These are phyloP conservation scores for Tangara arthus DNA, from an alignment of 2,797 vertebrate species.

Conservation along the genomic window DNA sequence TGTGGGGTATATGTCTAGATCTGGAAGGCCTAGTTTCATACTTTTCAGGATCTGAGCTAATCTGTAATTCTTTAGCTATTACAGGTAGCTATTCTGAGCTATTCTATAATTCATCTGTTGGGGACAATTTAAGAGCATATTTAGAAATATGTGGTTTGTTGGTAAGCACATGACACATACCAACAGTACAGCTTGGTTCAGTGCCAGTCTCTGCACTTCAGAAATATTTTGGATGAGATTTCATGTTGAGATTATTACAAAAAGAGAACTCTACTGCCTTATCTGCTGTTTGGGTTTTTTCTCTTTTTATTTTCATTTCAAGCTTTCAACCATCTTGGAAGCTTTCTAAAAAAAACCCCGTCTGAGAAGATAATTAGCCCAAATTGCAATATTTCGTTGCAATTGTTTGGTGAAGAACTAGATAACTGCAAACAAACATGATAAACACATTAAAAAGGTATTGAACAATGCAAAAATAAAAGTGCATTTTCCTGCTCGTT, in stretches of 20 bases:
- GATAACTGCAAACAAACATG: conserved; percentile 76
- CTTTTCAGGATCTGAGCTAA: neutral
- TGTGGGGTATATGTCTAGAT: neutral
- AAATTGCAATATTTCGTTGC: conserved; percentile 75
- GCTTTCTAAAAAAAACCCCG: conserved; percentile 78
- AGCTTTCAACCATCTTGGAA: conserved; percentile 79
- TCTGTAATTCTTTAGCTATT: neutral
- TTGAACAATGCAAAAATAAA: neutral
- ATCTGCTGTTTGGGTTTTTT: neutral
- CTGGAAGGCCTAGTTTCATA: neutral
- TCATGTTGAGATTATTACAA: neutral
- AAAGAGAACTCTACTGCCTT: neutral
- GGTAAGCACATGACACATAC: neutral
- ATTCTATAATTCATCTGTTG: neutral
- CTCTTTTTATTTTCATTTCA: conserved; percentile 30
- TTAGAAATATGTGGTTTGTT: neutral
- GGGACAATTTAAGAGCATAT: neutral
- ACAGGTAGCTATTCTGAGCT: no score
- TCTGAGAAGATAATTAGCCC: conserved; percentile 78
- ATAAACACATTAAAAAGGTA: conserved; percentile 78
- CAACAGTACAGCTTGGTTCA: neutral
- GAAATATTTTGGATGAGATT: neutral
- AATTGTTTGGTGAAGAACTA: conserved; percentile 79
- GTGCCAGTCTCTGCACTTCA: neutral
- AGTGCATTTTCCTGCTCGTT: neutral